Base-by-base conservation (phyloP, 2,888 invertebrate species). In the Psylliodes chrysocephalus region DNA sequence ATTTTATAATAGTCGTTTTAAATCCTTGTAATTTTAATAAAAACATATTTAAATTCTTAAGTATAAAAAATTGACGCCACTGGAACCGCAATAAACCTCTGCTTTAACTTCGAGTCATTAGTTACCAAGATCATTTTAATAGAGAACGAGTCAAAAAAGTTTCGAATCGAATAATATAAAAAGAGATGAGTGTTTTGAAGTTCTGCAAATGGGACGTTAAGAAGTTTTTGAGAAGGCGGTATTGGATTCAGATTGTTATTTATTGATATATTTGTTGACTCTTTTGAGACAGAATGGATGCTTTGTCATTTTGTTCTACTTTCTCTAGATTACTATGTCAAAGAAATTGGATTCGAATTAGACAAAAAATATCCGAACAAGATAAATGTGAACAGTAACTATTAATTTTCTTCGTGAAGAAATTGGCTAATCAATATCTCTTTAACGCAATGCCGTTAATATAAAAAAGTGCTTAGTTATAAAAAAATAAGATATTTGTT, bases 101-200 rank as follows among this genome's bases (percentile, higher is more conserved):
- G 38, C 30, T 33, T 42, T 25, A 35, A 55, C 57, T 42, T 33
- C 63, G 57, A 57, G 61, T 65, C 63, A 68, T 68, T 63, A 60
- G 46, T 55, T 38, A 49, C 18, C 14, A 52, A 28, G 38, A 40
- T 55, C 52, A 46, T 52, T 47, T 52, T 49, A 44, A 52, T 40
- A 52, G 30, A 42, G 19, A 44, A 30, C 40, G 22, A 42, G 25
- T 15, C 38, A 19, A 42, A 38, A 54, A 38, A 38, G 49, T 49
- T 49, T 28, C 49, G 28, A 28, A 22, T 47, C 38, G 35, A 47
- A 57, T 6, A 22, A 46, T 25, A 19, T 22, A 46, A 54, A 47
- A 57, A 57, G 17, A 14, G 33, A 55, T 44, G 44, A 55, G 46
- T 46, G 18, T 55, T 55, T 28, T 55, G 25, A 44, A 55, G 56